Evolutionary conservation across 2,113 vertebrate genomes (phyloP).

Genomic region (Cyphomyrus plagiostoma): DNA sequence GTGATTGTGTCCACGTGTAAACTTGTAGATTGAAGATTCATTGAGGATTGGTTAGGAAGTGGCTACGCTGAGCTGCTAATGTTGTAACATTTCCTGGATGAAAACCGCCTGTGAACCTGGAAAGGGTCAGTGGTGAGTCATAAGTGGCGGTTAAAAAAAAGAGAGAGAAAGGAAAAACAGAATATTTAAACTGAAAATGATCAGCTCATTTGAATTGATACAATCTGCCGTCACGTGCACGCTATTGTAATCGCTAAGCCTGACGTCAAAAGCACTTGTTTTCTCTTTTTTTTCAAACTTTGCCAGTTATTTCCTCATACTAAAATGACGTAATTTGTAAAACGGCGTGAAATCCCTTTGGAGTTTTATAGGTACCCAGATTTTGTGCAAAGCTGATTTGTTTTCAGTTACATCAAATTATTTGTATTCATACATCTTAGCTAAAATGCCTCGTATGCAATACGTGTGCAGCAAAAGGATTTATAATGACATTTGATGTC

Average conservation of each 20-base stretch:
- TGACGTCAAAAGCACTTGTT: neutral
- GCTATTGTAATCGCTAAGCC: neutral
- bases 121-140: constrained; percentile 13
- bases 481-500: neutral
- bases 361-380: neutral
- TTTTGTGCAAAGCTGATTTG: neutral
- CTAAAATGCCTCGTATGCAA: neutral
- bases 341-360: neutral
- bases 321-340: neutral
- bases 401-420: neutral
- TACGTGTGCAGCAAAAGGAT: neutral
- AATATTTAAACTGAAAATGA: neutral
- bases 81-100: constrained; percentile 10
- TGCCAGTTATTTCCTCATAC: neutral
- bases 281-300: neutral
- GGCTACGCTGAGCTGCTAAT: neutral
- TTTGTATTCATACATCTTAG: neutral
- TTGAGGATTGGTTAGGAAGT: neutral
- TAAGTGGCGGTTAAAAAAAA: neutral
- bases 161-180: neutral
- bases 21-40: neutral
- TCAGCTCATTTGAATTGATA: neutral
- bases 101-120: constrained; percentile 5
- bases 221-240: neutral
- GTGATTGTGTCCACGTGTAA: neutral